Evolutionary conservation across 2,888 invertebrate genomes (phyloP).

Genomic region (Drosophila neotestacea): DNA sequence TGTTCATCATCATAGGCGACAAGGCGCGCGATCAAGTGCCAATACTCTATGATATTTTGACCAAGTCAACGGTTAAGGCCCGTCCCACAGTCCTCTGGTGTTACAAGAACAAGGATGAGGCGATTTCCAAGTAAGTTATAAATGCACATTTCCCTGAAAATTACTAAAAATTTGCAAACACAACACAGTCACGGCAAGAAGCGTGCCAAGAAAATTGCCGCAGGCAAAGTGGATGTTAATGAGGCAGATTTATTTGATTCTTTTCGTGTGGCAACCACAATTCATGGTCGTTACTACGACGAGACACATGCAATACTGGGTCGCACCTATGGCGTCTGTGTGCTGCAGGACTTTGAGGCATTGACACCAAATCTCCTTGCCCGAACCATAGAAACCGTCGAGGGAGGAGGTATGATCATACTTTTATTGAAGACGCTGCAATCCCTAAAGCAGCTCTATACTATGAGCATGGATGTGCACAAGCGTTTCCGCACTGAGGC

Average conservation of each 20-base stretch:
- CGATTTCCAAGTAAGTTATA: slow-evolving; percentile 90
- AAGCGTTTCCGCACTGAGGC: slow-evolving; percentile 96
- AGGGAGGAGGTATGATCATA: slow-evolving; percentile 97
- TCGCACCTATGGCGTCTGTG: slow-evolving; percentile 98
- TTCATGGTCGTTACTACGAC: slow-evolving; percentile 98
- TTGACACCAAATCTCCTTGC: slow-evolving; percentile 98
- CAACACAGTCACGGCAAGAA: slow-evolving; percentile 93
- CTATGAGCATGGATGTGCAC: slow-evolving; percentile 99
- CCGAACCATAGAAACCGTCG: slow-evolving; percentile 98
- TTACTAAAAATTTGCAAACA: background rate
- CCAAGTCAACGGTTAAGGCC: slow-evolving; percentile 96
- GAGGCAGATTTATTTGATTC: slow-evolving; percentile 98
- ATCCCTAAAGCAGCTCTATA: slow-evolving; percentile 96
- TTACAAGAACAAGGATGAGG: slow-evolving; percentile 96
- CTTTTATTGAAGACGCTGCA: slow-evolving; percentile 93
- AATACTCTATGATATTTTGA: slow-evolving; percentile 98
- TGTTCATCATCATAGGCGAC: slow-evolving; percentile 98
- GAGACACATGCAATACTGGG: slow-evolving; percentile 99
- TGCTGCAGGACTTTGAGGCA: slow-evolving; percentile 99
- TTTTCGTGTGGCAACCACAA: slow-evolving; percentile 97
- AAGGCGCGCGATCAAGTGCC: slow-evolving; percentile 98
- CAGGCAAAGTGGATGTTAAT: slow-evolving; percentile 94
- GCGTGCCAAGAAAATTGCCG: slow-evolving; percentile 95
- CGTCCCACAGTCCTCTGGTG: slow-evolving; percentile 99
- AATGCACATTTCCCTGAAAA: background rate